Base-by-base conservation (phyloP, 2,888 invertebrate genomes). In the Orthosia gothica region DNA sequence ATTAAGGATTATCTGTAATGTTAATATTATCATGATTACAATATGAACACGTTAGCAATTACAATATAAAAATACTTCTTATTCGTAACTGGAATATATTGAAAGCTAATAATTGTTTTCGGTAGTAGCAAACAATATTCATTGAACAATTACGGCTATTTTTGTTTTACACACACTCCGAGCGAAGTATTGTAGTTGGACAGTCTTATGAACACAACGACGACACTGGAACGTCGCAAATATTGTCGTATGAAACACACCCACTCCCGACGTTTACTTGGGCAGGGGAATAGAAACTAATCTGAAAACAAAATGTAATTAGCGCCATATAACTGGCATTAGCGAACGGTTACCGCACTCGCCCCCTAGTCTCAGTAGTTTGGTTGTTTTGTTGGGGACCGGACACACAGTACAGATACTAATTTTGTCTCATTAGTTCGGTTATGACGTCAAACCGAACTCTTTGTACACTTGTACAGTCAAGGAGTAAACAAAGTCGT, bases 191-290 rank as follows among this genome's bases (percentile, higher is more conserved):
- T 76, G 54, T 67, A 76, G 79, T 81, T 82, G 79, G 84, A 87
- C 87, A 85, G 77, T 81, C 79, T 78, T 64, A 79, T 82, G 81
- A 82, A 87, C 84, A 87, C 87, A 84, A 82, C 70, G 70, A 84
- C 74, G 75, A 77, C 83, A 86, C 82, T 79, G 49, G 72, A 64
- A 73, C 75, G 72, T 78, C 70, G 78, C 68, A 72, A 71, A 74
- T 40, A 40, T 72, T 58, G 76, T 82, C 74, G 61, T 74, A 72
- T 62, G 69, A 45, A 62, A 68, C 86, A 87, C 67, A 32, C 45
- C 50, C 45, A 77, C 75, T 69, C 75, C 78, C 79, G 63, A 75
- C 55, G 57, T 74, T 74, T 70, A 63, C 75, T 89, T 87, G 40
- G 82, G 86, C 26, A 86, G 77, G 40, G 84, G 75, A 59, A 83